Conservation (phyloP, 2,888 invertebrate species). For the Drosophila yooni region DNA sequence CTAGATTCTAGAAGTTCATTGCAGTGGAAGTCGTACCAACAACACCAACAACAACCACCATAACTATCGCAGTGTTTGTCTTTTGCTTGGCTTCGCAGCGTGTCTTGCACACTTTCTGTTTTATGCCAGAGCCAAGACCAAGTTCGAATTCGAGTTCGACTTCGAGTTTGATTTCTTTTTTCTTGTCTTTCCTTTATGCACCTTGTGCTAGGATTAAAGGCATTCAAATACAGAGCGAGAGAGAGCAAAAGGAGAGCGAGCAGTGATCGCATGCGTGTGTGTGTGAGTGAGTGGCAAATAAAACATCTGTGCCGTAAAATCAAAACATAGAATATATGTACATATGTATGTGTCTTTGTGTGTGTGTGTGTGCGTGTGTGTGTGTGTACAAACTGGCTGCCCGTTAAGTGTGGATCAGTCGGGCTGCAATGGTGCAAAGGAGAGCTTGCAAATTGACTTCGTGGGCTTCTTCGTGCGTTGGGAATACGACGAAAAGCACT, state of each 20-base stretch:
- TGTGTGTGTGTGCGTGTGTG: neutral
- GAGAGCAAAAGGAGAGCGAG: slow-evolving; percentile 27
- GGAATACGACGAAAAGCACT: slow-evolving; percentile 14
- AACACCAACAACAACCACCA: slow-evolving; percentile 45
- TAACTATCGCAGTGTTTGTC: slow-evolving; percentile 53
- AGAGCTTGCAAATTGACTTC: slow-evolving; percentile 77
- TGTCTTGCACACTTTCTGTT: slow-evolving; percentile 79
- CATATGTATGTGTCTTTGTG: neutral
- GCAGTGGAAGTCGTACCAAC: slow-evolving; percentile 68
- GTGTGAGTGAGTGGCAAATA: slow-evolving; percentile 58
- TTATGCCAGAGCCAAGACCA: slow-evolving; percentile 47
- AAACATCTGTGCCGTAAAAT: slow-evolving; percentile 80
- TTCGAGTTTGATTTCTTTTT: slow-evolving; percentile 8
- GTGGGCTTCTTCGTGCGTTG: slow-evolving; percentile 47
- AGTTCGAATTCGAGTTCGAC: slow-evolving; percentile 6
- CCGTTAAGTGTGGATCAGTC: slow-evolving; percentile 61
- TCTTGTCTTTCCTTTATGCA: slow-evolving; percentile 48
- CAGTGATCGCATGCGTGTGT: slow-evolving; percentile 46
- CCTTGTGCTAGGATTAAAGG: slow-evolving; percentile 82
- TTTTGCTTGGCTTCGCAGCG: slow-evolving; percentile 71
- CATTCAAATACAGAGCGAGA: slow-evolving; percentile 60
- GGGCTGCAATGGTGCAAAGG: slow-evolving; percentile 43
- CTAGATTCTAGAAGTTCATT: slow-evolving; percentile 80
- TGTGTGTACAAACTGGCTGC: slow-evolving; percentile 28
- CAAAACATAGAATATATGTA: slow-evolving; percentile 67